Conservation (phyloP, 2,888 invertebrate species). For the Villa cingulata region DNA sequence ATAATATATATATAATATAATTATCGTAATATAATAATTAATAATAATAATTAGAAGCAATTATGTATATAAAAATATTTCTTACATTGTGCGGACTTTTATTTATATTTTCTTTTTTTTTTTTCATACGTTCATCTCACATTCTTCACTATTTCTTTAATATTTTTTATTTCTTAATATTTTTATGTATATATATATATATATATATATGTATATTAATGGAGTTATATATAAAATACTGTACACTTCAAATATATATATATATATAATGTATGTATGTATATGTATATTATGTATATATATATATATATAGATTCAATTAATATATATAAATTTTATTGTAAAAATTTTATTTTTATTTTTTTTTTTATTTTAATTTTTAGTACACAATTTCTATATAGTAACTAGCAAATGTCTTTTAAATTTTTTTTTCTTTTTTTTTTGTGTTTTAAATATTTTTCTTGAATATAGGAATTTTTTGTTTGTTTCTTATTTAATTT, state of each 20-base stretch:
- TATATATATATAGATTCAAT: too few relatives aligned
- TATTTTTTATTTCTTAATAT: slow-evolving; percentile 9
- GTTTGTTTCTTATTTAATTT: slow-evolving; percentile 16
- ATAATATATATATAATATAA: too few relatives aligned
- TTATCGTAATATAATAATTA: too few relatives aligned
- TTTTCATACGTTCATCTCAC: too few relatives aligned
- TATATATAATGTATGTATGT: not conserved
- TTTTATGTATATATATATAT: slow-evolving; percentile 12
- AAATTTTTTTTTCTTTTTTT: not conserved
- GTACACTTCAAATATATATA: slow-evolving; percentile 17
- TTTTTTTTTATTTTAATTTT: too few relatives aligned
- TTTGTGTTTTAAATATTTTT: too few relatives aligned
- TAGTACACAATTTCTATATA: slow-evolving; percentile 10
- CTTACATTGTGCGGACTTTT: slow-evolving; percentile 7
- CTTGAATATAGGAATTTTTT: slow-evolving; percentile 18
- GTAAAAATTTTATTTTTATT: too few relatives aligned
- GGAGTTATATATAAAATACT: slow-evolving; percentile 17
- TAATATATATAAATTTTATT: too few relatives aligned
- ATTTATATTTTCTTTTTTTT: not conserved
- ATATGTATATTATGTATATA: not conserved
- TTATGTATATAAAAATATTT: slow-evolving; percentile 6
- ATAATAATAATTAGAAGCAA: not conserved
- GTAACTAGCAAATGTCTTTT: slow-evolving; percentile 18
- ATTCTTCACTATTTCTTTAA: too few relatives aligned
- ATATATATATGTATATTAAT: slow-evolving; percentile 13